phyloP scores from a whole-genome alignment of 2,113 vertebrate species.

The Sylvietta virens region DNA sequence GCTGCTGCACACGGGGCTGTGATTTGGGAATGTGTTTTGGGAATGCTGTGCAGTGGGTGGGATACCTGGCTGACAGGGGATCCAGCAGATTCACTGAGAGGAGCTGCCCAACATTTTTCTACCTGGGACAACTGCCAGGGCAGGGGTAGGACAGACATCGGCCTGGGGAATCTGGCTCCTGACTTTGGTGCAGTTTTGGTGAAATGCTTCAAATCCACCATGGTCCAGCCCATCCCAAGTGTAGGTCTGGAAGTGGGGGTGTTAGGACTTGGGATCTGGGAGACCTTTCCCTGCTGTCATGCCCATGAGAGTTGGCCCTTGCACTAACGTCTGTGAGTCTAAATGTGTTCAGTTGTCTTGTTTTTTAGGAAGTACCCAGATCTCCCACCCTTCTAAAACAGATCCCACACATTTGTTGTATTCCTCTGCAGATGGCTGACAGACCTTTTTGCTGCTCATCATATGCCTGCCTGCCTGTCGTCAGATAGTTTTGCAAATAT shows the following conservation, averaged over 20 bases:
- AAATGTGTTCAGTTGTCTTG: background rate
- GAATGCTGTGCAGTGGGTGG: background rate
- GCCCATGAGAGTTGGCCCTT: background rate
- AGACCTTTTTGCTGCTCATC: background rate
- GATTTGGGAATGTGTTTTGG: background rate
- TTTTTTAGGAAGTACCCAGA: background rate
- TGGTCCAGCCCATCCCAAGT: background rate
- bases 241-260: background rate
- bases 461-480: background rate
- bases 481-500: background rate
- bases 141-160: background rate
- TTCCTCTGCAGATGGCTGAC: background rate
- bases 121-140: background rate
- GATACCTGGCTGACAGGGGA: background rate
- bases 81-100: background rate
- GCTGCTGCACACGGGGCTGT: fast-evolving
- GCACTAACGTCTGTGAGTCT: background rate
- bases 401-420: background rate
- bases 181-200: fast-evolving
- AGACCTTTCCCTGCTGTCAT: background rate
- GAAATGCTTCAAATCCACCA: background rate
- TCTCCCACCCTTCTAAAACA: background rate
- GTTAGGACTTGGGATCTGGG: background rate
- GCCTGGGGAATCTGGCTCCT: background rate
- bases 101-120: background rate